Evolutionary conservation across 2,113 vertebrate genomes (phyloP), one percentile per base, ranked within the genome.

Genomic region (Neodontobutis hainanensis): DNA sequence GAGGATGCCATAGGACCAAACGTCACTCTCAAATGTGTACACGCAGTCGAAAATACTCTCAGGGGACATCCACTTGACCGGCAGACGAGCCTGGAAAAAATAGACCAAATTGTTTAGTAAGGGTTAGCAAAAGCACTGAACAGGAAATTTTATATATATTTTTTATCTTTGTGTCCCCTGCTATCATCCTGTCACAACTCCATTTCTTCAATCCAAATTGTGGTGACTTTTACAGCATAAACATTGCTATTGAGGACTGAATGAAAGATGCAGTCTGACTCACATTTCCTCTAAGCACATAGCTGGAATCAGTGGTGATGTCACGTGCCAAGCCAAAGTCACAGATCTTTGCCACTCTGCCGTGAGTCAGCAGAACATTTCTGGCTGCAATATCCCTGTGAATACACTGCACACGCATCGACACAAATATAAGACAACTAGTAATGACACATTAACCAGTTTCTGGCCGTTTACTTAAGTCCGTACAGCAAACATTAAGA

Each of bases 51-150:
- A 99, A 76, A 99, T 96, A 68, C 97, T 99, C 86, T 99, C 97
- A 0, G 97, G 97, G 6, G 97, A 97, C 97, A 99, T 99, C 97
- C 97, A 99, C 86, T 99, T 99, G 65, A 99, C 97, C 0, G 97
- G 97, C 15, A 99, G 94, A 53, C 97, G 95, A 70, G 96, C 97
- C 97, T 99, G 79, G 51, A 74, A 49, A 50, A 61, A 35, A 11
- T 27, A 27, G 19, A 27, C 19, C 19, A 27, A 2, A 27, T 27
- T 27, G 1, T 27, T 27, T 27, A 27, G 19, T 27, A 1, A 27
- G 19, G 19, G 3, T 2, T 27, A 2, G 19, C 19, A 27, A 2
- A 2, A 27, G 19, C 19, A 27, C 19, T 27, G 3, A 27, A 27
- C 19, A 27, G 19, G 19, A 27, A 27, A 27, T n/a, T n/a, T n/a